Evolutionary conservation across 2,888 invertebrate genomes (phyloP).

Genomic region (Phyto melanocephala): DNA sequence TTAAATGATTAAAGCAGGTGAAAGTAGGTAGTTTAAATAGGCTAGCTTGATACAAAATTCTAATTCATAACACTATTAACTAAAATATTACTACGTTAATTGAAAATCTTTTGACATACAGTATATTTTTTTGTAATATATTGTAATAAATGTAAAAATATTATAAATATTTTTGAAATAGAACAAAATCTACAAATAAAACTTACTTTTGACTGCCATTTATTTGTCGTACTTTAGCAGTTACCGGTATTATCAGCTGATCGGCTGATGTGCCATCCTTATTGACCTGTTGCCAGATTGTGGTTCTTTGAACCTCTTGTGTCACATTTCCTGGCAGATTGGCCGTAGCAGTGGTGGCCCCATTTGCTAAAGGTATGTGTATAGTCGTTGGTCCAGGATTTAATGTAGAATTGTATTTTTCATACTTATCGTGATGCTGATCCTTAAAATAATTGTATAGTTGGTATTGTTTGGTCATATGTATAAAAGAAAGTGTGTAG

Average conservation of each 20-base stretch:
- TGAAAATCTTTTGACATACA: too few relatives aligned
- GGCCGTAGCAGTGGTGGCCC: constrained; percentile 73
- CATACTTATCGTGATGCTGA: constrained; percentile 68
- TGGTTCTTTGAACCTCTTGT: constrained; percentile 95
- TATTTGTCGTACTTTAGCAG: constrained; percentile 77
- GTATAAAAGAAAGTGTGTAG: neutral
- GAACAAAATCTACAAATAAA: neutral
- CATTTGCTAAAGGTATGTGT: constrained; percentile 89
- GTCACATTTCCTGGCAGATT: constrained; percentile 90
- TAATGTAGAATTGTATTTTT: constrained; percentile 66
- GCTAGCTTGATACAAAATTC: constrained; percentile 7
- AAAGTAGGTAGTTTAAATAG: neutral
- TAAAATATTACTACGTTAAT: neutral
- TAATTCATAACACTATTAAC: neutral
- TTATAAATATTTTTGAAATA: neutral
- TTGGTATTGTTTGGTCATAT: constrained; percentile 54
- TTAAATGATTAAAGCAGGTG: constrained; percentile 37
- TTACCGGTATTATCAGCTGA: constrained; percentile 76
- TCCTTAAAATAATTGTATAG: constrained; percentile 73
- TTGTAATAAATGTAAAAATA: too few relatives aligned
- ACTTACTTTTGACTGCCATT: constrained; percentile 78
- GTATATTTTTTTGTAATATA: too few relatives aligned
- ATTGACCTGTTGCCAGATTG: constrained; percentile 96
- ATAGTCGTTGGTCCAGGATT: constrained; percentile 73
- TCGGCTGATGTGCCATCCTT: constrained; percentile 79